Percentiles rank a stretch among this genome's conserved stretches.
Conservation (phyloP, 2,113 vertebrate species). For the Diglossa brunneiventris region DNA sequence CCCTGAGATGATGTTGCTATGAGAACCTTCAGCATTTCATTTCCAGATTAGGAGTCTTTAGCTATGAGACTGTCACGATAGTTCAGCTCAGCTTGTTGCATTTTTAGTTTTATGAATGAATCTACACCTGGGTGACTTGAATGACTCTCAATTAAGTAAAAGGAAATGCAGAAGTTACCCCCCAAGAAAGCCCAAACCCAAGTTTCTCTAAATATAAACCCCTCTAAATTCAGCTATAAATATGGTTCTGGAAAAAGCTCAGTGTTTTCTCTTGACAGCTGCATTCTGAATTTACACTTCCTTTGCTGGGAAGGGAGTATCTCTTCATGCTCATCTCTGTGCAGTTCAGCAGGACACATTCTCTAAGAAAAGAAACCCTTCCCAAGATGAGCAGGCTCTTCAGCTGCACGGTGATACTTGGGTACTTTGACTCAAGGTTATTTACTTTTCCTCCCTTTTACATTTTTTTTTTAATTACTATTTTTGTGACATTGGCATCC, state of each 20-base stretch:
- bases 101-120: not conserved
- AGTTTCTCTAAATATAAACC: not conserved
- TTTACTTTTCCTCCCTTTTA: not conserved
- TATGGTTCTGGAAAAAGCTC: not conserved
- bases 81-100: not conserved
- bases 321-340: not conserved
- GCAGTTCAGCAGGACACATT: not conserved
- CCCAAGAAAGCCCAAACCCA: rapidly evolving
- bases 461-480: not conserved
- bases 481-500: not conserved
- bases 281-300: not conserved
- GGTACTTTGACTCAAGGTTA: not conserved
- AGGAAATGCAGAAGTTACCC: not conserved
- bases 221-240: not conserved
- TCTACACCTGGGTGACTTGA: not conserved
- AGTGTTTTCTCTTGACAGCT: not conserved
- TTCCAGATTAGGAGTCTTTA: not conserved
- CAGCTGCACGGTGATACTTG: not conserved
- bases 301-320: not conserved
- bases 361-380: not conserved
- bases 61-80: not conserved
- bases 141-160: not conserved
- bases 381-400: not conserved
- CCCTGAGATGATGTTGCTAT: not conserved
- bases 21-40: not conserved